Conservation (phyloP, 2,113 vertebrate species). For the Nesoenas mayeri region DNA sequence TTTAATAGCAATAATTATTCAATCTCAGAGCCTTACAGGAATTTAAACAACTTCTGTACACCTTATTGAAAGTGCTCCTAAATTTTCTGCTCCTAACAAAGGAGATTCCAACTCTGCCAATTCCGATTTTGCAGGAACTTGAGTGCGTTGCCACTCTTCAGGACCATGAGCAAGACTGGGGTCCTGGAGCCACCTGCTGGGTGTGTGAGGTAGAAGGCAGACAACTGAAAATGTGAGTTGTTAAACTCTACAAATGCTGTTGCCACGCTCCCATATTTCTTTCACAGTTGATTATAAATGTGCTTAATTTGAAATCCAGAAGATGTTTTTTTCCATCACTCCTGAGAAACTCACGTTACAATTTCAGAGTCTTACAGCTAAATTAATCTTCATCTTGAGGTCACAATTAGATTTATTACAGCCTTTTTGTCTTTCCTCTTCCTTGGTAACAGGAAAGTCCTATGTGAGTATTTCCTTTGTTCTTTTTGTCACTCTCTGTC, state of each 20-base stretch:
- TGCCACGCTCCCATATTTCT: background rate
- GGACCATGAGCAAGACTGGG: background rate
- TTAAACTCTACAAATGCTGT: background rate
- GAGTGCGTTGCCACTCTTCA: rapidly evolving
- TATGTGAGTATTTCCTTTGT: background rate
- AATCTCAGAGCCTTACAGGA: background rate
- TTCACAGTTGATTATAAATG: background rate
- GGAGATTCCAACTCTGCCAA: rapidly evolving
- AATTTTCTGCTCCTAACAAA: background rate
- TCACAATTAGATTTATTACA: background rate
- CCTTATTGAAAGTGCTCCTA: rapidly evolving
- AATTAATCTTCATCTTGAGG: background rate
- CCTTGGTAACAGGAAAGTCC: background rate
- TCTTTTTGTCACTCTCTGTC: background rate
- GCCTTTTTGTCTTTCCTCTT: background rate
- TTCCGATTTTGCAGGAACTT: rapidly evolving
- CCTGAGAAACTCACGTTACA: background rate
- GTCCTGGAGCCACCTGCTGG: background rate
- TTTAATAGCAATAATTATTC: background rate
- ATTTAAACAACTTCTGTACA: background rate
- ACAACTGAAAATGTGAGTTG: too few species aligned
- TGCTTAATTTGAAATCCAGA: background rate
- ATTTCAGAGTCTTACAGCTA: background rate
- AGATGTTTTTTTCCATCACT: background rate
- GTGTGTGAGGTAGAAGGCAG: background rate